phyloP scores from a whole-genome alignment of 2,113 vertebrate species.

The Pelecanus crispus region DNA sequence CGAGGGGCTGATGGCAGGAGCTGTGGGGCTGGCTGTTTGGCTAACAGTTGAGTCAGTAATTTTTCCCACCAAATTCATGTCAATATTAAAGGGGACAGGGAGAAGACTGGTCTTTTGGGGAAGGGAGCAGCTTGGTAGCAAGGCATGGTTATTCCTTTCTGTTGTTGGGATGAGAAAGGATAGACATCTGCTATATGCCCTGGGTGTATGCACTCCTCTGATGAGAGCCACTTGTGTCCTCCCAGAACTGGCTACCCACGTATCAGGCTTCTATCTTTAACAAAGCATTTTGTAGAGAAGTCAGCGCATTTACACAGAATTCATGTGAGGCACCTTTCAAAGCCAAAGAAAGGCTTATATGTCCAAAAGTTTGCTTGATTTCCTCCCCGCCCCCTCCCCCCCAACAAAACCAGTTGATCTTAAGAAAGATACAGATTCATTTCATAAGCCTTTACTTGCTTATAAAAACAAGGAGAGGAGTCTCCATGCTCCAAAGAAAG shows the following conservation, averaged over 20 bases:
- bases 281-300: not conserved
- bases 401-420: not conserved
- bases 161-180: not conserved
- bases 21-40: not conserved
- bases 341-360: not conserved
- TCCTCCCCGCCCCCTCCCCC: fast-evolving
- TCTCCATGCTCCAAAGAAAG: not conserved
- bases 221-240: not conserved
- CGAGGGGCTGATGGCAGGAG: not conserved
- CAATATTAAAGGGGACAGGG: not conserved
- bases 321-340: not conserved
- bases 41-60: not conserved
- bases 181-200: not conserved
- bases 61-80: not conserved
- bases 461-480: not conserved
- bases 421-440: not conserved
- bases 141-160: not conserved
- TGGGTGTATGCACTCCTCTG: not conserved
- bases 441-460: not conserved
- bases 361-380: not conserved
- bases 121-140: not conserved
- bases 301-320: not conserved
- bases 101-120: not conserved
- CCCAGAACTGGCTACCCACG: not conserved
- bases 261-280: not conserved